Evolutionary conservation across 2,888 invertebrate species (phyloP).

Genomic region (Andricus curvator): DNA sequence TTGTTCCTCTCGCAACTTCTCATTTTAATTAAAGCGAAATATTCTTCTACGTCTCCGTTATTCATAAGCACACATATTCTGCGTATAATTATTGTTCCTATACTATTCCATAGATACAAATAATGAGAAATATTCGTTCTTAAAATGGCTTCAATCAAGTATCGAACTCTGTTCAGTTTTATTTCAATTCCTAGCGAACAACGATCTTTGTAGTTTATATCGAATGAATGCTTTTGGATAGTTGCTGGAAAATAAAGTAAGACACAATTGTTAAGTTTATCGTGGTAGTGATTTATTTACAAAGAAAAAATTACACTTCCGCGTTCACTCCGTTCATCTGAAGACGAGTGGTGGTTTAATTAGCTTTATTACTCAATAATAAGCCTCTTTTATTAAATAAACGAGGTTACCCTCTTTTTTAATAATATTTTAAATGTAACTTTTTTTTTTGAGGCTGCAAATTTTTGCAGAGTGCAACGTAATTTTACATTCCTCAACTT

Average conservation of each 20-base stretch:
- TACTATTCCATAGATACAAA: slow-evolving; percentile 9
- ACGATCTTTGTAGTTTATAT: slow-evolving; percentile 54
- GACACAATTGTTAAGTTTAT: slow-evolving; percentile 57
- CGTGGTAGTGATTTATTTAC: slow-evolving; percentile 63
- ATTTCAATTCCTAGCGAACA: slow-evolving; percentile 34
- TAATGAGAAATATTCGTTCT: slow-evolving; percentile 2
- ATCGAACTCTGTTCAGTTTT: neutral
- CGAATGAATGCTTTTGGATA: slow-evolving; percentile 46
- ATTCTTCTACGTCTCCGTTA: slow-evolving; percentile 17
- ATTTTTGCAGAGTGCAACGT: slow-evolving; percentile 4
- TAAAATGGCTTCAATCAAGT: neutral
- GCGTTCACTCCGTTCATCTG: slow-evolving; percentile 35
- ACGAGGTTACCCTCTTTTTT: neutral
- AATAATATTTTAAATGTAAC: neutral
- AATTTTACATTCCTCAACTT: slow-evolving; percentile 24
- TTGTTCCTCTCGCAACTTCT: neutral
- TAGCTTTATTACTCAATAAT: neutral
- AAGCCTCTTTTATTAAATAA: slow-evolving; percentile 17
- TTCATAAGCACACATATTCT: slow-evolving; percentile 14
- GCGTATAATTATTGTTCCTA: neutral
- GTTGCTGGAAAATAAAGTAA: slow-evolving; percentile 56
- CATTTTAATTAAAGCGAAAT: slow-evolving; percentile 23
- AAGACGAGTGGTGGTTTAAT: slow-evolving; percentile 3
- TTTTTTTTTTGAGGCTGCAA: neutral
- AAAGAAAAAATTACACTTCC: slow-evolving; percentile 56